Evolutionary conservation across 2,113 vertebrate genomes (phyloP).

Genomic region (Glaucidium brasilianum): DNA sequence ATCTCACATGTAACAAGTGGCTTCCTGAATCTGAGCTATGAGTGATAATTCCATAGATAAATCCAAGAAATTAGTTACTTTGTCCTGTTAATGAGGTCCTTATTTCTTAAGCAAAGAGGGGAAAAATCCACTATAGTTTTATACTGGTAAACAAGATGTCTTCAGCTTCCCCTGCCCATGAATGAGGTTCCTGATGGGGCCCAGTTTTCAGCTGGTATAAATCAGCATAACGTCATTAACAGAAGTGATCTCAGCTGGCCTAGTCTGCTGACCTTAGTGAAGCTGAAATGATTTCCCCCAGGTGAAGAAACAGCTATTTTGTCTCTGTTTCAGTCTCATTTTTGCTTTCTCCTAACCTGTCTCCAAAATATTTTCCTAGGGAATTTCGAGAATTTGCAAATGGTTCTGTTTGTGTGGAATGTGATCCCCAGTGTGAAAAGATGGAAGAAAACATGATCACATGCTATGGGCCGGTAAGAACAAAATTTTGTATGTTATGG

Average conservation of each 20-base stretch:
- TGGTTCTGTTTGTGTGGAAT: conserved; percentile 89
- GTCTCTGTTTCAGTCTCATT: background rate
- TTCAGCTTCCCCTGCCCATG: background rate
- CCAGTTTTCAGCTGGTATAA: background rate
- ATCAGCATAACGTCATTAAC: background rate
- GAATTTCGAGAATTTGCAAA: conserved; percentile 92
- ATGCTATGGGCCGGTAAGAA: conserved; percentile 89
- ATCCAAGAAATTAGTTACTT: conserved; percentile 6
- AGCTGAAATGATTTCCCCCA: background rate
- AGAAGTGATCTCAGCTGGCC: background rate
- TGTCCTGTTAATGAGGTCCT: background rate
- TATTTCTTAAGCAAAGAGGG: background rate
- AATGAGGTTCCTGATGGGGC: background rate
- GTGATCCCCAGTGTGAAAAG: conserved; percentile 92
- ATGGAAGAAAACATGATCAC: conserved; percentile 86
- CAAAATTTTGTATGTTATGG: accelerated
- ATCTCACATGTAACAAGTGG: background rate
- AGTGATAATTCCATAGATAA: background rate
- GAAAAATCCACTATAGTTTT: background rate
- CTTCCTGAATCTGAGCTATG: background rate
- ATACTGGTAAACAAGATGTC: background rate
- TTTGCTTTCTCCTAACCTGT: background rate
- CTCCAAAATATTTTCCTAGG: conserved; percentile 70
- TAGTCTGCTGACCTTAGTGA: background rate
- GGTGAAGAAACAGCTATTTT: background rate